Evolutionary conservation across 1,140 invertebrate genomes (phyloP).

Genomic region (Teleopsis dalmanni): DNA sequence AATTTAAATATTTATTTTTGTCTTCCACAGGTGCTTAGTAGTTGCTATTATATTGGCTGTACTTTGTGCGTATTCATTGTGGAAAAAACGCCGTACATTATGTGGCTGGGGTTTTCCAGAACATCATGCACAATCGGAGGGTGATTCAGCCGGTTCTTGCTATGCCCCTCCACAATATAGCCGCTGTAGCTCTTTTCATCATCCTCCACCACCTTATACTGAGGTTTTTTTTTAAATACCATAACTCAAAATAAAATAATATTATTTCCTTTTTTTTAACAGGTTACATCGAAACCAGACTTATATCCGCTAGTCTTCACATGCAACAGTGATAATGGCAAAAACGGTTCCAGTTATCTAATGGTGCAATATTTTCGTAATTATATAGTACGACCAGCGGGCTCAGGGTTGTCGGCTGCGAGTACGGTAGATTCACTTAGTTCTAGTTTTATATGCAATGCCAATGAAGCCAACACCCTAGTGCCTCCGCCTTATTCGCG

Average conservation of each 20-base stretch:
- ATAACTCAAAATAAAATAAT: background rate
- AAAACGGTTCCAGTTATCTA: conserved; percentile 63
- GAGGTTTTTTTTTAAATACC: conserved; percentile 52
- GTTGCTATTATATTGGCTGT: conserved; percentile 53
- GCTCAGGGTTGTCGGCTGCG: conserved; percentile 68
- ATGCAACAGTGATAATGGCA: conserved; percentile 55
- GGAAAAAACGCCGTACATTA: conserved; percentile 51
- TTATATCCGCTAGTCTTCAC: conserved; percentile 75
- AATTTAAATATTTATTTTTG: background rate
- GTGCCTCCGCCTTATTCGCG: conserved; percentile 75
- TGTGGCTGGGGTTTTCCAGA: conserved; percentile 48
- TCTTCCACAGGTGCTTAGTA: conserved; percentile 51
- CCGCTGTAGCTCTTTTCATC: conserved; percentile 69
- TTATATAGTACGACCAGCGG: conserved; percentile 60
- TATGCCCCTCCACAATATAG: conserved; percentile 72
- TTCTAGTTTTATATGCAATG: conserved; percentile 74
- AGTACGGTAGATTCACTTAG: conserved; percentile 75
- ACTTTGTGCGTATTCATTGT: conserved; percentile 59
- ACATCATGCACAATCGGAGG: conserved; percentile 52
- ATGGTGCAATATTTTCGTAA: conserved; percentile 77
- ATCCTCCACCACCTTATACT: conserved; percentile 69
- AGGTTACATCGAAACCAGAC: conserved; percentile 79
- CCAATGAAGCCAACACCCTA: conserved; percentile 71
- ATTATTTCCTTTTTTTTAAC: conserved; percentile 6
- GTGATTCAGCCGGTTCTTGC: conserved; percentile 64